Conservation (phyloP, 2,888 invertebrate species). For the Lacanobia wlatinum region DNA sequence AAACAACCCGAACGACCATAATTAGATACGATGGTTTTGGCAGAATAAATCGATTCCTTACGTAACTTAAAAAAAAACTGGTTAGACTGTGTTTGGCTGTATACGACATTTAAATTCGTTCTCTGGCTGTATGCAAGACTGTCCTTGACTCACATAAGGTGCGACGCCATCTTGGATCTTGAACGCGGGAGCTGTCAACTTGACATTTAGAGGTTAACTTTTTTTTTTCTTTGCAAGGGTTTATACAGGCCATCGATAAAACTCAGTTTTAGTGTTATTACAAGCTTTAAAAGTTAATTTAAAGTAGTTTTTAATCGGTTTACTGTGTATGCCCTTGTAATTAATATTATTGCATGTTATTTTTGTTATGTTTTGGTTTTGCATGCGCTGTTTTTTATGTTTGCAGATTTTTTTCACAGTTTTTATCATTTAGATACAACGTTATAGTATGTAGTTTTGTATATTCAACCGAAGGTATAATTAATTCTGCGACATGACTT, state of each 20-base stretch:
- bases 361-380: background rate
- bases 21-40: constrained; percentile 55
- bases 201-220: constrained; percentile 78
- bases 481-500: too few relatives aligned
- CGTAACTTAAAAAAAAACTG: constrained; percentile 58
- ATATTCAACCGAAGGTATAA: too few relatives aligned
- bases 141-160: constrained; percentile 81
- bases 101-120: constrained; percentile 71
- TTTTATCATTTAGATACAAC: background rate
- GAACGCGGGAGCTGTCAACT: constrained; percentile 77
- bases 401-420: background rate
- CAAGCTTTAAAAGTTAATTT: constrained; percentile 16
- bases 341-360: constrained; percentile 45
- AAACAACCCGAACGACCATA: constrained; percentile 24
- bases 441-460: too few relatives aligned
- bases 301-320: constrained; percentile 25
- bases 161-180: constrained; percentile 79
- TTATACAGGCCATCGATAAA: constrained; percentile 41
- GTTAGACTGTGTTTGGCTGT: constrained; percentile 53
- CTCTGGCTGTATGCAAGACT: constrained; percentile 68
- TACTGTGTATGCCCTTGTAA: constrained; percentile 45
- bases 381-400: constrained; percentile 12
- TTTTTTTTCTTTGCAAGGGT: constrained; percentile 56
- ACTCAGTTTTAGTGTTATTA: constrained; percentile 22
- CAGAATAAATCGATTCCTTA: constrained; percentile 53